Evolutionary conservation across 2,888 invertebrate species (phyloP).

Genomic region (Hirtodrosophila duncani): DNA sequence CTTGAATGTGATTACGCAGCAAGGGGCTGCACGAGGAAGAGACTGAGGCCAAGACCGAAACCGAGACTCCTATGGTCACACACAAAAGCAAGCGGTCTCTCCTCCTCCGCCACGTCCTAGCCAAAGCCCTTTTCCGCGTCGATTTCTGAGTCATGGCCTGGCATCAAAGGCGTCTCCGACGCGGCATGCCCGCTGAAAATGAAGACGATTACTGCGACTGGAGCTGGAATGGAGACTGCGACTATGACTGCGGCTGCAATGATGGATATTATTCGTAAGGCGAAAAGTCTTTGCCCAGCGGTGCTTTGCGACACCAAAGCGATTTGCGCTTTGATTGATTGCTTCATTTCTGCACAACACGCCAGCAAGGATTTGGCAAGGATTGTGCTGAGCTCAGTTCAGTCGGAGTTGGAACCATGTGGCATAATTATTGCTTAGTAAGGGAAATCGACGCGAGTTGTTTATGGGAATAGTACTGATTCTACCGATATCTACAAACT

Average conservation of each 20-base stretch:
- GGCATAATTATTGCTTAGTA: conserved; percentile 48
- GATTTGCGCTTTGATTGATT: conserved; percentile 69
- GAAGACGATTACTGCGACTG: conserved; percentile 66
- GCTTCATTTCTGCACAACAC: conserved; percentile 64
- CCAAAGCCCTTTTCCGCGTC: conserved; percentile 9
- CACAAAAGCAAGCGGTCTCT: conserved; percentile 45
- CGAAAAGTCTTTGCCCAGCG: conserved; percentile 74
- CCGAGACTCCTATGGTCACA: conserved; percentile 33
- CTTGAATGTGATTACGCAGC: conserved; percentile 73
- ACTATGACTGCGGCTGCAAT: conserved; percentile 46
- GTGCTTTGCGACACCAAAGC: conserved; percentile 73
- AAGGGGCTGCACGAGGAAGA: conserved; percentile 56
- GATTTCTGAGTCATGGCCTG: conserved; percentile 61
- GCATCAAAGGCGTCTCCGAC: conserved; percentile 73
- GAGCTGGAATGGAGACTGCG: conserved; percentile 2
- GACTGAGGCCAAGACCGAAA: conserved; percentile 30
- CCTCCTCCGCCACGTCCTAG: conserved; percentile 7
- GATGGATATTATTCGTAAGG: conserved; percentile 73
- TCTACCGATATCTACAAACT: background rate
- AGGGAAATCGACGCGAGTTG: background rate
- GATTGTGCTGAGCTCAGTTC: conserved; percentile 1
- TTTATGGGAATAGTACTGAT: background rate
- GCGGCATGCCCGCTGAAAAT: conserved; percentile 61
- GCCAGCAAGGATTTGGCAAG: conserved; percentile 60
- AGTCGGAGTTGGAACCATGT: conserved; percentile 19